Evolutionary conservation across 2,888 invertebrate genomes (phyloP), one percentile per base, ranked within the genome.

Genomic region (Pegoplata infirma): DNA sequence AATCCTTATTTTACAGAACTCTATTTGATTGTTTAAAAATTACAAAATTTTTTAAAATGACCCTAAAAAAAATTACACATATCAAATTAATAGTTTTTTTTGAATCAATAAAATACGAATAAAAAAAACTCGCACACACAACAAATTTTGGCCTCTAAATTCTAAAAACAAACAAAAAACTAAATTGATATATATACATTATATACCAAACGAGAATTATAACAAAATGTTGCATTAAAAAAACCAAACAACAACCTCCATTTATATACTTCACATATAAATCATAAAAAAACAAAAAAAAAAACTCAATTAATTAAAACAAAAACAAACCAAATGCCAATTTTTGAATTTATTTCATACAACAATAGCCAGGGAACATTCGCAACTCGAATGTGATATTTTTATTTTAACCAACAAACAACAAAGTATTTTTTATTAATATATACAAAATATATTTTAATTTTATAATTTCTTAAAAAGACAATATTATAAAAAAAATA

Each of bases 351-450:
- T 86, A 86, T 87, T 88, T 86, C 85, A 80, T 83, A 85, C 82
- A 87, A 88, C 87, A 88, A 88, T 88, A 88, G 88, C 88, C 88
- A 88, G 88, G 87, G 86, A 88, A 86, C 88, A 88, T 88, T 88
- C 88, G 84, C 85, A 88, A 88, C 86, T 87, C 88, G 88, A 87
- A 87, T 88, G 88, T 88, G 88, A 88, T 88, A 88, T 88, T 88
- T 88, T 83, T 81, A 83, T 84, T 86, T 84, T 77, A 75, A 55
- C 76, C 79, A 83, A n/a, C 76, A 78, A 81, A 81, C 76, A 80
- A 72, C 79, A 75, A 82, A 76, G 56, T 82, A 84, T 82, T 83
- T 83, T 84, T 82, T 81, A 81, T 76, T 81, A 79, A 80, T 77
- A 81, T 82, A 84, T 67, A 84, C 64, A 67, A 82, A 82, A 85